A percentile compares a stretch with the other conserved stretches of the same genome.
Evolutionary conservation across 2,888 invertebrate genomes (phyloP).

Genomic region (Steinernema carpocapsae): DNA sequence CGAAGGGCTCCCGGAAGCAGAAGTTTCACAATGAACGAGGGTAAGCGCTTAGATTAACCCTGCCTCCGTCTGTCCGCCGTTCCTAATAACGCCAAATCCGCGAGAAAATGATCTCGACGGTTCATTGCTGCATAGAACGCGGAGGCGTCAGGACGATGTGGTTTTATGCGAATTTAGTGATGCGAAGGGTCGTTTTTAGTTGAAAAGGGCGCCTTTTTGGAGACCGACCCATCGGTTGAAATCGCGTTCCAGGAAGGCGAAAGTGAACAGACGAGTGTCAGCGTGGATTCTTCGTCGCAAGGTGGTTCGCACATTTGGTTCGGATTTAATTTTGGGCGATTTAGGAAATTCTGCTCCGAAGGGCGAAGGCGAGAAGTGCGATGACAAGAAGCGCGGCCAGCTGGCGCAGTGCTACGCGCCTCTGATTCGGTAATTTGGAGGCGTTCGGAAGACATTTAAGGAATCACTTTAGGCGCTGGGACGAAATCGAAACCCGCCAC

Average conservation of each 20-base stretch:
- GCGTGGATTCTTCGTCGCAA: neutral
- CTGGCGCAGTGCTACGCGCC: slow-evolving; percentile 18
- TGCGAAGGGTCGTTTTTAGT: neutral
- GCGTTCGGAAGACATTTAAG: neutral
- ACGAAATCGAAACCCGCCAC: neutral
- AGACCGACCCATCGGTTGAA: slow-evolving; percentile 17
- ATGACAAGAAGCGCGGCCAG: neutral
- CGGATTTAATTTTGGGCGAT: neutral
- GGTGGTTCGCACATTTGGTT: neutral
- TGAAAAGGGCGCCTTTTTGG: slow-evolving; percentile 17
- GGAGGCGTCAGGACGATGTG: neutral
- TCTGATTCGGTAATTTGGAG: slow-evolving; percentile 3
- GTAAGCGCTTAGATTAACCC: slow-evolving; percentile 9
- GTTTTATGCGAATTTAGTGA: neutral
- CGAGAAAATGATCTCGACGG: neutral
- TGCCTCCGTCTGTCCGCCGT: no score
- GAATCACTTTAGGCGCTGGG: slow-evolving; percentile 4
- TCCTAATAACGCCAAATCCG: neutral
- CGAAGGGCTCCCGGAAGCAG: neutral
- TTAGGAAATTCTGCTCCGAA: no score
- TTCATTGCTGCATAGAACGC: neutral
- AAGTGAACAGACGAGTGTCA: neutral
- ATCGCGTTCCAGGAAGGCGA: slow-evolving; percentile 5
- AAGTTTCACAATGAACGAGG: neutral
- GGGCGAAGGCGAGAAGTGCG: no score